A percentile compares a stretch with the other conserved stretches of the same genome.
Conservation (phyloP, 1,140 invertebrate species). For the Sycophila sp. region DNA sequence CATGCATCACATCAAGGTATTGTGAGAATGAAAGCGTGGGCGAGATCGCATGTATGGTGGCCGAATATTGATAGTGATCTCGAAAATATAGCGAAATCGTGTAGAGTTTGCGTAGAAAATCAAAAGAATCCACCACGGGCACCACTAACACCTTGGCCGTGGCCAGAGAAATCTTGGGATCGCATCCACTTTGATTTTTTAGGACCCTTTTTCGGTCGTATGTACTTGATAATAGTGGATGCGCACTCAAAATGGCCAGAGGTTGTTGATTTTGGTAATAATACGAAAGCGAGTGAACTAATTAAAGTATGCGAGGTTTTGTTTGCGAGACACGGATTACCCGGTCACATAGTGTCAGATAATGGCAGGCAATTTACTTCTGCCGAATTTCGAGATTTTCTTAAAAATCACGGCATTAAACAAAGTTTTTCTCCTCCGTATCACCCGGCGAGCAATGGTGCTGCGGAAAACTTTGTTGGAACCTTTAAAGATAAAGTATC, state of each 20-base stretch:
- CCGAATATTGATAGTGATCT: no score
- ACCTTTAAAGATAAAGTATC: background rate
- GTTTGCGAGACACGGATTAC: conserved; percentile 22
- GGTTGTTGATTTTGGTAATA: conserved; percentile 8
- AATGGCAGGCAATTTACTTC: conserved; percentile 37
- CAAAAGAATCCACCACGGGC: conserved; percentile 42
- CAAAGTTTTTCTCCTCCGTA: background rate
- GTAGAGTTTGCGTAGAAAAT: conserved; percentile 7
- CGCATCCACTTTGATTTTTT: conserved; percentile 33
- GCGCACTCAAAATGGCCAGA: no score
- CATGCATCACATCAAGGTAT: conserved; percentile 40
- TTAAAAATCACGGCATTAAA: background rate
- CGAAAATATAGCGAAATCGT: background rate
- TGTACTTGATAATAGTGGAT: background rate
- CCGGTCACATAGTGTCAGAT: conserved; percentile 35
- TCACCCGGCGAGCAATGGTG: background rate
- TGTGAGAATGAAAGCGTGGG: conserved; percentile 25
- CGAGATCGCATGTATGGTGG: conserved; percentile 54
- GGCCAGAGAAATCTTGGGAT: no score
- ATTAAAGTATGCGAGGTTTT: conserved; percentile 5
- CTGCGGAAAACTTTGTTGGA: background rate
- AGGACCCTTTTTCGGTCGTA: conserved; percentile 14
- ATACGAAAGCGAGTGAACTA: conserved; percentile 1
- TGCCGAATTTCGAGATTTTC: conserved; percentile 21
- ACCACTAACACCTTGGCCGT: conserved; percentile 50